A percentile compares a stretch with the other conserved stretches of the same genome.
phyloP scores from a whole-genome alignment of 2,888 invertebrate genomes.

The Tenodera sinensis region DNA sequence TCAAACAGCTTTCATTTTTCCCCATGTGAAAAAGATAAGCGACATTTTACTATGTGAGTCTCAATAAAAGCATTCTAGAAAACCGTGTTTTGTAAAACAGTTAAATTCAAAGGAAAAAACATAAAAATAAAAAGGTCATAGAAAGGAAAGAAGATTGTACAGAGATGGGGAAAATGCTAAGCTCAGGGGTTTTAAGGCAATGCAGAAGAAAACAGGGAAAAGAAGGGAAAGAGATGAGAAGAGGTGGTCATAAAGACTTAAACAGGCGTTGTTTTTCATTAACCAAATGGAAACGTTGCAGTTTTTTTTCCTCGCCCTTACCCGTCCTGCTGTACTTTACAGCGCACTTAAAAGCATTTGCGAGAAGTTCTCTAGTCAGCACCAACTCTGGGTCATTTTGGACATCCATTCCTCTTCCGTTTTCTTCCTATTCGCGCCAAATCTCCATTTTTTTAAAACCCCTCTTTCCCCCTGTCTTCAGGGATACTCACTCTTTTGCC shows the following conservation, averaged over 20 bases:
- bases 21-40: neutral
- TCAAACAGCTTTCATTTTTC: neutral
- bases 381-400: neutral
- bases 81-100: neutral
- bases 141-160: neutral
- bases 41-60: neutral
- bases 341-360: slow-evolving; percentile 11
- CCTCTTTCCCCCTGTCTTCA: neutral
- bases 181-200: neutral
- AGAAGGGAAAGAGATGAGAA: neutral
- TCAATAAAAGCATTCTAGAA: neutral
- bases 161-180: neutral
- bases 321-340: neutral
- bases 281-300: slow-evolving; percentile 24
- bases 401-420: neutral
- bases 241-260: neutral
- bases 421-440: neutral
- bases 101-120: neutral
- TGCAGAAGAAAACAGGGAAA: neutral
- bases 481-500: neutral
- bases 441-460: neutral
- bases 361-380: slow-evolving; percentile 8
- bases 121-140: neutral
- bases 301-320: neutral
- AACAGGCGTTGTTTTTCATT: slow-evolving; percentile 23